A percentile compares a stretch with the other conserved stretches of the same genome.
phyloP scores from a whole-genome alignment of 2,888 invertebrate species.

The Cepaea hortensis region DNA sequence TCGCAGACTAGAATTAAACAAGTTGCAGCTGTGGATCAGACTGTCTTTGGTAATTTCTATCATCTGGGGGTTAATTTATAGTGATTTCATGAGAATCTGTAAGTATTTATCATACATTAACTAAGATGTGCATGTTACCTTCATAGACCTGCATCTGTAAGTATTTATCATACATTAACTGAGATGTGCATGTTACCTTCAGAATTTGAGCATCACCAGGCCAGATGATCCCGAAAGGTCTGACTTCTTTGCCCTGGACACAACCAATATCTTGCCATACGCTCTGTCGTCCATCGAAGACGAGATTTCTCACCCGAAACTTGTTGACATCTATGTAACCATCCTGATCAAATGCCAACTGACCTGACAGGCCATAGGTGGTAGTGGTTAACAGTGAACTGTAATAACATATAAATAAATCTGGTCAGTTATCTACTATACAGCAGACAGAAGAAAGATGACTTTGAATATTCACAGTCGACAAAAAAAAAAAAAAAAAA shows the following conservation, averaged over 20 bases:
- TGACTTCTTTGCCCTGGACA: constrained; percentile 72
- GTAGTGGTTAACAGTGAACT: constrained; percentile 59
- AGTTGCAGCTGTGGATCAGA: too few relatives aligned
- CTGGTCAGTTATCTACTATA: background rate
- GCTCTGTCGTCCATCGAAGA: constrained; percentile 73
- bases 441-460: too few relatives aligned
- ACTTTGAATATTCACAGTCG: too few relatives aligned
- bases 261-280: constrained; percentile 71
- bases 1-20: too few relatives aligned
- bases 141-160: too few relatives aligned
- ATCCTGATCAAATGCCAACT: constrained; percentile 69
- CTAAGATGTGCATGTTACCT: too few relatives aligned
- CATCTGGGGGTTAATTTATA: too few relatives aligned
- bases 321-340: constrained; percentile 80
- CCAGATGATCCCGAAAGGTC: constrained; percentile 91
- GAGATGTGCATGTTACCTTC: constrained; percentile 22
- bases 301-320: constrained; percentile 86
- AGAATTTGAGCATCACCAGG: constrained; percentile 84
- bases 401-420: constrained; percentile 10
- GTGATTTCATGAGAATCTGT: too few relatives aligned
- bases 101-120: too few relatives aligned
- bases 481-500: too few relatives aligned
- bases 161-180: too few relatives aligned
- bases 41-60: too few relatives aligned
- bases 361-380: constrained; percentile 77